Percentiles rank a stretch among this genome's conserved stretches.
Conservation (phyloP, 2,797 vertebrate species). For the Amblyraja radiata region DNA sequence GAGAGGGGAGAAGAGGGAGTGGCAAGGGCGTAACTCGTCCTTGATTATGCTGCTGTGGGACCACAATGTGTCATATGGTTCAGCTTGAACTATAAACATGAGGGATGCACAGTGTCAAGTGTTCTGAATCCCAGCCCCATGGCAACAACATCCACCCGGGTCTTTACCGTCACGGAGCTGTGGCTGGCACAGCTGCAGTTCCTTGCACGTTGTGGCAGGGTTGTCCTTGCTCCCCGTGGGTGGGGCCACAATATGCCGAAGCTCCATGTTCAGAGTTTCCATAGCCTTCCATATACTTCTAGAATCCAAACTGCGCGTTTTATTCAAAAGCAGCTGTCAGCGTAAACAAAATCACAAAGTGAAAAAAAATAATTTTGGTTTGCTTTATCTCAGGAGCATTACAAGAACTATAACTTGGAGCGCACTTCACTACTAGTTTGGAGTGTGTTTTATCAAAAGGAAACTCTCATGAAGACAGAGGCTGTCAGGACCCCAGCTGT, state of each 20-base stretch:
- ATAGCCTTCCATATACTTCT: constrained; percentile 61
- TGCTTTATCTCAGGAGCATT: not conserved
- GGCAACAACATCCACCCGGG: not conserved
- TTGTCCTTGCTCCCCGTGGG: constrained; percentile 71
- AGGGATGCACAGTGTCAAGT: not conserved
- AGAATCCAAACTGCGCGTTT: not conserved
- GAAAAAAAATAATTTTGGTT: not conserved
- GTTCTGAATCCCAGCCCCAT: not conserved
- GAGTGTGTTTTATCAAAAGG: not conserved
- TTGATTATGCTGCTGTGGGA: too few species aligned
- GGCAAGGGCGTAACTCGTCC: too few species aligned
- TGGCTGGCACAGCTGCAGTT: constrained; percentile 75
- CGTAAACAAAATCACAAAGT: not conserved
- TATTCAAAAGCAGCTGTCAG: not conserved
- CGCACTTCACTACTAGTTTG: not conserved
- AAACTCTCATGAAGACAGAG: not conserved
- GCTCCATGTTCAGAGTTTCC: constrained; percentile 62
- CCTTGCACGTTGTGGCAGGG: constrained; percentile 75
- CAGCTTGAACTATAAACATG: not conserved
- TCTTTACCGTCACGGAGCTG: constrained; percentile 65
- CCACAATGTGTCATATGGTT: not conserved
- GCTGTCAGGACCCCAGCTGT: not conserved
- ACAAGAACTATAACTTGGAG: not conserved
- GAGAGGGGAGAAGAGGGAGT: too few species aligned
- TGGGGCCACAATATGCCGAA: constrained; percentile 62